Evolutionary conservation across 2,888 invertebrate genomes (phyloP).

Genomic region (Encarsia formosa): DNA sequence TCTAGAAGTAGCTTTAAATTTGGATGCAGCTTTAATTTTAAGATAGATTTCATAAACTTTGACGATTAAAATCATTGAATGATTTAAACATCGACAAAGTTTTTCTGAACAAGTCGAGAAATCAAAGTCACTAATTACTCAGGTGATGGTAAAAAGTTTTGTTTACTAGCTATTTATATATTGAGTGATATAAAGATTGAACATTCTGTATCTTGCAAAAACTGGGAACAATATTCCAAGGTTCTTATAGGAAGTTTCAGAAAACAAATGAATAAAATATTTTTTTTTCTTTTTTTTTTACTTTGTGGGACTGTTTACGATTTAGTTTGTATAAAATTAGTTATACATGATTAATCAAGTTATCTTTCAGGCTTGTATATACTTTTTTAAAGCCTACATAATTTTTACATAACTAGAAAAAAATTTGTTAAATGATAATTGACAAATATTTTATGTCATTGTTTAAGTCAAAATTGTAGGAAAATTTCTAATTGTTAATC

Average conservation of each 20-base stretch:
- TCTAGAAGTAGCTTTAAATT: conserved; percentile 1
- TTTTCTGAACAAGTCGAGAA: too few relatives aligned
- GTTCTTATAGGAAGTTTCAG: conserved; percentile 1
- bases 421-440: conserved; percentile 13
- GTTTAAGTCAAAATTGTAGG: conserved; percentile 14
- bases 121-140: too few relatives aligned
- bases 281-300: conserved; percentile 13
- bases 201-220: conserved; percentile 4
- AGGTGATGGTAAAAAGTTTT: too few relatives aligned
- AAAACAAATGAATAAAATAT: conserved; percentile 4
- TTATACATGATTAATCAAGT: neutral
- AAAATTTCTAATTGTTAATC: conserved; percentile 14
- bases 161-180: too few relatives aligned
- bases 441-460: conserved; percentile 14
- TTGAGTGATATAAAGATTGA: conserved; percentile 4
- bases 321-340: conserved; percentile 5
- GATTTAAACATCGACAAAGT: conserved; percentile 3
- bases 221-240: conserved; percentile 13
- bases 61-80: neutral
- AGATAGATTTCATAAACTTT: neutral
- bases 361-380: conserved; percentile 2
- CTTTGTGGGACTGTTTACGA: conserved; percentile 3
- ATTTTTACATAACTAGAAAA: neutral
- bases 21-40: conserved; percentile 5
- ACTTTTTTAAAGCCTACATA: conserved; percentile 4